phyloP scores from a whole-genome alignment of 2,113 vertebrate species.

The Nibea coibor region DNA sequence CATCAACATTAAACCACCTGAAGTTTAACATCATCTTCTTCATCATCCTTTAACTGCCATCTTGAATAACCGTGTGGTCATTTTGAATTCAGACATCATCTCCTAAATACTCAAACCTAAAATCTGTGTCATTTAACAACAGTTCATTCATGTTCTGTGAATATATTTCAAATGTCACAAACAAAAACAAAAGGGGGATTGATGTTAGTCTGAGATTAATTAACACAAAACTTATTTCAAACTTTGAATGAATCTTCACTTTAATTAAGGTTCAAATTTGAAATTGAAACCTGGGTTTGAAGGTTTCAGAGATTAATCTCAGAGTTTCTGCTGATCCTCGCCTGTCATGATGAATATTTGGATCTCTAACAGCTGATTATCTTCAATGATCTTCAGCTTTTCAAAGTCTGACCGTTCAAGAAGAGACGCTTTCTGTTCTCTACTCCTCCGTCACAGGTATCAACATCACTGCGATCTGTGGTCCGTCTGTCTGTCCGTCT shows the following conservation, averaged over 20 bases:
- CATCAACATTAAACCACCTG: slow-evolving; percentile 12
- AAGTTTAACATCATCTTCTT: slow-evolving; percentile 10
- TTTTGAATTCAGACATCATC: neutral
- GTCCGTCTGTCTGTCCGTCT: neutral
- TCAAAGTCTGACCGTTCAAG: slow-evolving; percentile 63
- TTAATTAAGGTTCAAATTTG: too few relatives aligned
- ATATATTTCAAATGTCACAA: neutral
- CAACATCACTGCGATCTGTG: too few relatives aligned
- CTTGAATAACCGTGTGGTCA: slow-evolving; percentile 26
- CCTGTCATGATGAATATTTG: neutral
- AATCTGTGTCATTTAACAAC: neutral
- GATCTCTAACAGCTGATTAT: slow-evolving; percentile 17
- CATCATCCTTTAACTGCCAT: slow-evolving; percentile 12
- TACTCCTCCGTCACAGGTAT: slow-evolving; percentile 66
- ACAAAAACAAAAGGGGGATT: neutral
- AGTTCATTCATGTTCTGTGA: neutral
- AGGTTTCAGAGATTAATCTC: neutral
- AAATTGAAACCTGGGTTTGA: too few relatives aligned
- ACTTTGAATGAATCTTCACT: neutral
- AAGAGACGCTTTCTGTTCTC: slow-evolving; percentile 59
- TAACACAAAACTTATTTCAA: too few relatives aligned
- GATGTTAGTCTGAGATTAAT: neutral
- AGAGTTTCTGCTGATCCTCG: neutral
- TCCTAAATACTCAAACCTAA: neutral
- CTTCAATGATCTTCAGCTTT: slow-evolving; percentile 54